These are phyloP conservation scores for Syngnathus floridae DNA, from an alignment of 2,113 vertebrate genomes.

Conservation along the genomic window DNA sequence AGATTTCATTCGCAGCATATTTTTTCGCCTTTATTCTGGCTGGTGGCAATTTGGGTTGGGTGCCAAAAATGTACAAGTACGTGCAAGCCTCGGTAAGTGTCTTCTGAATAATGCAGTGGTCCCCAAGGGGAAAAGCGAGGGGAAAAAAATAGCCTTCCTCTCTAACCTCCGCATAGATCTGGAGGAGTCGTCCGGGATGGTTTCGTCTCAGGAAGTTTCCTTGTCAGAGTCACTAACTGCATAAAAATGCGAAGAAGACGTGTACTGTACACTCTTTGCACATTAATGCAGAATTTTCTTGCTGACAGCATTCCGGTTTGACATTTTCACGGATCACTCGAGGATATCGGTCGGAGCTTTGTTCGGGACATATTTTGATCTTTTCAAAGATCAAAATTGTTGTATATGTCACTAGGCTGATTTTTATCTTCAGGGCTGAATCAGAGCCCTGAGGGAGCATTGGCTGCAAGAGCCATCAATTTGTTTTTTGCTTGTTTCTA, in stretches of 20 bases:
- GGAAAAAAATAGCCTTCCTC: background rate
- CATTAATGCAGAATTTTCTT: constrained; percentile 23
- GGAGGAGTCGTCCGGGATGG: constrained; percentile 42
- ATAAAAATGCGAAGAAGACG: background rate
- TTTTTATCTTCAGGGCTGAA: background rate
- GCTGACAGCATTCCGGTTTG: constrained; percentile 19
- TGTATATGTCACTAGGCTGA: constrained; percentile 2
- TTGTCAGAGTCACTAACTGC: constrained; percentile 32
- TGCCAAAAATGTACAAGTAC: constrained; percentile 64
- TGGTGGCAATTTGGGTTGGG: constrained; percentile 53
- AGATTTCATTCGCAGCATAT: constrained; percentile 5
- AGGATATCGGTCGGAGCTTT: constrained; percentile 24
- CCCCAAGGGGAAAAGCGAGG: constrained; percentile 30
- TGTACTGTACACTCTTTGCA: constrained; percentile 2
- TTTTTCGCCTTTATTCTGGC: constrained; percentile 25
- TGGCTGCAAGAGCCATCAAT: background rate
- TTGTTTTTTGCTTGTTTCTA: too few species aligned
- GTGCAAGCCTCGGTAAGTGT: constrained; percentile 69
- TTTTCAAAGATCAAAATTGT: constrained; percentile 12
- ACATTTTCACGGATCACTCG: constrained; percentile 33
- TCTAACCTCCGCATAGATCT: constrained; percentile 12
- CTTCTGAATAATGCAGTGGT: constrained; percentile 68
- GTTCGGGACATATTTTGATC: constrained; percentile 26
- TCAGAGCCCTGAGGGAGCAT: background rate
- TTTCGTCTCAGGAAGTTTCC: constrained; percentile 27